phyloP scores from a whole-genome alignment of 2,888 invertebrate species.

The Pristionchus japonicus region DNA sequence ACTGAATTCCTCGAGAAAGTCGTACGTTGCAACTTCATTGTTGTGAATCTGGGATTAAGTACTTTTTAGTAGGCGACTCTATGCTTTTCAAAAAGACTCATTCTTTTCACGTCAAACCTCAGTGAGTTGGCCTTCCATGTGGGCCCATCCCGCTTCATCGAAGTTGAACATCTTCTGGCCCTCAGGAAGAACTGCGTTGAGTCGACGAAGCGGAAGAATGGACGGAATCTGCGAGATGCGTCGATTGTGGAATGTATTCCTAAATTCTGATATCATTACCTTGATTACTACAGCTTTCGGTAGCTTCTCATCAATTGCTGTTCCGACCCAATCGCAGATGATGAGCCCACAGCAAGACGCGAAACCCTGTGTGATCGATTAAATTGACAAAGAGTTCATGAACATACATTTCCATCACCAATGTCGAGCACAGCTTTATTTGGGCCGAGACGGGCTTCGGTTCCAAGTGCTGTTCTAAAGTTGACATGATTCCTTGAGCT shows the following conservation, averaged over 20 bases:
- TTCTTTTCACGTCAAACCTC: neutral
- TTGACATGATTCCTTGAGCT: neutral
- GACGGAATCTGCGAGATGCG: constrained; percentile 14
- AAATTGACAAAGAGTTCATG: too few species aligned
- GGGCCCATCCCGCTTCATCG: neutral
- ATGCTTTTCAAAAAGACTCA: neutral
- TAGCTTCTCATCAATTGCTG: neutral
- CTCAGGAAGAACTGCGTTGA: neutral
- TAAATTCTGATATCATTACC: too few species aligned
- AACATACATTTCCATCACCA: neutral
- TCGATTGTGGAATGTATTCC: too few species aligned
- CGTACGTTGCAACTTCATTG: neutral
- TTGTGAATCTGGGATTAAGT: neutral
- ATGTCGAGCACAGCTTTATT: neutral
- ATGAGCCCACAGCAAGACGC: neutral
- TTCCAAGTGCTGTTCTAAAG: neutral
- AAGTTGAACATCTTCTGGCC: neutral
- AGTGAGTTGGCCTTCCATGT: neutral
- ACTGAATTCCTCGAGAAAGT: neutral
- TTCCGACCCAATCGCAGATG: neutral
- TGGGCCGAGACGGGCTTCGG: neutral
- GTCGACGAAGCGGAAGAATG: neutral
- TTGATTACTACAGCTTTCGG: neutral
- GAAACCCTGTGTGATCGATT: neutral
- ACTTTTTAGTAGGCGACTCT: too few species aligned